Percentiles rank a stretch among this genome's conserved stretches.
phyloP scores from a whole-genome alignment of 2,888 invertebrate genomes.

The Griposia aprilina region DNA sequence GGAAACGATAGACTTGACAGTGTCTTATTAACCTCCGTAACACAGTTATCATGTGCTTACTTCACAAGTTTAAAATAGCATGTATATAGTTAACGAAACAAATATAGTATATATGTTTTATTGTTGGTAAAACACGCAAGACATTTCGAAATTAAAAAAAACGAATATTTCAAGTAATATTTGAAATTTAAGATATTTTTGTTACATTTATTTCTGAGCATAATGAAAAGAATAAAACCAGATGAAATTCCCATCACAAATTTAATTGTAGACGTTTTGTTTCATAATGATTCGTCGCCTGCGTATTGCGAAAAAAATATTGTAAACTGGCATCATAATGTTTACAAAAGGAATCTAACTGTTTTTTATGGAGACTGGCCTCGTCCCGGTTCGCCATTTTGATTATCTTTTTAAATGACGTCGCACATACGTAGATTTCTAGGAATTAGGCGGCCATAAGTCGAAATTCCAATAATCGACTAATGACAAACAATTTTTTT shows the following conservation, averaged over 20 bases:
- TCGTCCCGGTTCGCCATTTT: too few species aligned
- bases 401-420: too few species aligned
- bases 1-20: constrained; percentile 67
- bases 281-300: neutral
- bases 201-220: constrained; percentile 20
- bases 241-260: neutral
- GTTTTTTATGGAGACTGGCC: neutral
- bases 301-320: neutral
- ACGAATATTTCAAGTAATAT: constrained; percentile 2
- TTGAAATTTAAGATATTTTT: constrained; percentile 11
- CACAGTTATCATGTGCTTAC: constrained; percentile 45
- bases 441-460: too few species aligned
- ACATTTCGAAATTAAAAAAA: constrained; percentile 8
- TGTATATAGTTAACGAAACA: constrained; percentile 34
- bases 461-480: too few species aligned
- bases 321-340: neutral
- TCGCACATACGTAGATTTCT: too few species aligned
- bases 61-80: constrained; percentile 37
- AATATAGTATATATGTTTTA: constrained; percentile 17
- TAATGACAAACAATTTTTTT: too few species aligned
- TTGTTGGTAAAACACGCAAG: constrained; percentile 7
- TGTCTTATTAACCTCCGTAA: constrained; percentile 65
- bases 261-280: neutral
- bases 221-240: constrained; percentile 33
- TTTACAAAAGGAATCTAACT: neutral